Evolutionary conservation across 2,113 vertebrate species (phyloP).

Genomic region (Solea senegalensis): DNA sequence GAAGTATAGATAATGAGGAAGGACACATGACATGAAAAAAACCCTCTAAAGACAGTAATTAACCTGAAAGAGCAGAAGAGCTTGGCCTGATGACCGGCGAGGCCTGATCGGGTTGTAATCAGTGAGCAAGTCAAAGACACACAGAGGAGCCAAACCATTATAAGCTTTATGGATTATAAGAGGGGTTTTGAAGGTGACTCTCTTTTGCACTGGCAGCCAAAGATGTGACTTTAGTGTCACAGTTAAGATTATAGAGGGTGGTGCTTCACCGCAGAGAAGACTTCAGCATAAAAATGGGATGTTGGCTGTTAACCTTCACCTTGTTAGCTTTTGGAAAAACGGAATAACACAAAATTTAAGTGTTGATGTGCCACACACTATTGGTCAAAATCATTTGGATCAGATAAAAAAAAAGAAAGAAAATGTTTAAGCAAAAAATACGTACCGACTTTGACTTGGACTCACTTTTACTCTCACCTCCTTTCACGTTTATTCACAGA

Average conservation of each 20-base stretch:
- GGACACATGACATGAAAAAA: too few relatives aligned
- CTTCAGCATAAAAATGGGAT: not conserved
- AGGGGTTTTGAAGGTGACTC: not conserved
- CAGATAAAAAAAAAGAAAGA: too few relatives aligned
- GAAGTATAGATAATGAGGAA: too few relatives aligned
- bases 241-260: not conserved
- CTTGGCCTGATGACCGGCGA: not conserved
- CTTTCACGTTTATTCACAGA: slow-evolving; percentile 16
- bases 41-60: too few relatives aligned
- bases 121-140: not conserved
- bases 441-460: too few relatives aligned
- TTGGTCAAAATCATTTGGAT: too few relatives aligned
- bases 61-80: too few relatives aligned
- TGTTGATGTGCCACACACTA: too few relatives aligned
- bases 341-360: too few relatives aligned
- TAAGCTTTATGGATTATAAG: not conserved
- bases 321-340: too few relatives aligned
- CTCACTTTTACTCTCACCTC: slow-evolving; percentile 29
- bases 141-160: not conserved
- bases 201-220: not conserved
- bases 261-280: not conserved
- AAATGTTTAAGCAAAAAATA: too few relatives aligned
- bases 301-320: too few relatives aligned
- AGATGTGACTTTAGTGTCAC: not conserved
- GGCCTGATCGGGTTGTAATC: not conserved